A percentile compares a stretch with the other conserved stretches of the same genome.
Conservation (phyloP, 2,888 invertebrate genomes). For the Ctenicera cuprea region DNA sequence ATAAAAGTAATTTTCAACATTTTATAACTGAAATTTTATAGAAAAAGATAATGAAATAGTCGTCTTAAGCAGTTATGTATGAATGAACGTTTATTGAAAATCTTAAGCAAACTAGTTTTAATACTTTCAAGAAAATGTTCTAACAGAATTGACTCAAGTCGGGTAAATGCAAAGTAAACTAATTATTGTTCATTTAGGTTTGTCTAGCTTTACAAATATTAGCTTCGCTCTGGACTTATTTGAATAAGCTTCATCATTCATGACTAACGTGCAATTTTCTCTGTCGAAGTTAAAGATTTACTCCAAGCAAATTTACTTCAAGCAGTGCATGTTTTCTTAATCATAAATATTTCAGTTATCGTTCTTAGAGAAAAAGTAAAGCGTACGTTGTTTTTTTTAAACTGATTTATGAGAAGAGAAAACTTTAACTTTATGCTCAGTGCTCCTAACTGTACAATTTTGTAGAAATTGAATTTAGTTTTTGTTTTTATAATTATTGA, state of each 20-base stretch:
- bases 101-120: not conserved
- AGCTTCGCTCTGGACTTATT: not conserved
- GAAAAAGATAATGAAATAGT: too few species aligned
- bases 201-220: constrained; percentile 5
- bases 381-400: too few species aligned
- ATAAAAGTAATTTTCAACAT: not conserved
- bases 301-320: not conserved
- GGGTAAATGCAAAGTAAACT: not conserved
- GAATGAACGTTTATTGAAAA: not conserved
- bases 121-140: constrained; percentile 5
- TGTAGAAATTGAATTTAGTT: too few species aligned
- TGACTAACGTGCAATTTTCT: not conserved
- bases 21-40: too few species aligned
- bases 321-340: not conserved
- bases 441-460: too few species aligned
- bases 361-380: too few species aligned
- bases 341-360: too few species aligned
- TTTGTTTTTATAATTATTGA: too few species aligned
- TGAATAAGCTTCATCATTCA: not conserved
- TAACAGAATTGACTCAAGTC: not conserved
- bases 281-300: not conserved
- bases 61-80: too few species aligned
- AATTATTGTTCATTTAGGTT: constrained; percentile 9
- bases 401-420: too few species aligned
- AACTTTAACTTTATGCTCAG: too few species aligned